phyloP scores from a whole-genome alignment of 2,888 invertebrate species.

The Epinotia demarniana region DNA sequence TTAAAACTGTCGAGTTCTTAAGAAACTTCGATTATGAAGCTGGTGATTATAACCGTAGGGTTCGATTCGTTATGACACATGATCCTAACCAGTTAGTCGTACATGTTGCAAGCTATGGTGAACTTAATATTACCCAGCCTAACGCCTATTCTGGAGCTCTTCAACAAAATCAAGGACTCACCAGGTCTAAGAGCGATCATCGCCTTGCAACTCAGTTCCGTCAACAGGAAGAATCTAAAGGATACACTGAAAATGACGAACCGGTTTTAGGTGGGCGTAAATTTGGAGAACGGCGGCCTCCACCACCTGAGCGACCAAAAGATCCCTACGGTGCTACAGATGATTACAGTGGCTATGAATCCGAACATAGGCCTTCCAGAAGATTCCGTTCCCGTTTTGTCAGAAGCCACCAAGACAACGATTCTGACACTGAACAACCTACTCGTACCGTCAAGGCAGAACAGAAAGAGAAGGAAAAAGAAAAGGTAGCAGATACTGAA shows the following conservation, averaged over 20 bases:
- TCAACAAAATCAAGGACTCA: conserved; percentile 90
- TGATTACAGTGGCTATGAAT: conserved; percentile 89
- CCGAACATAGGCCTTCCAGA: conserved; percentile 85
- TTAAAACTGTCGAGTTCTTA: conserved; percentile 97
- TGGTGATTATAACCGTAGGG: conserved; percentile 93
- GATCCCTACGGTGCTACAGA: conserved; percentile 85
- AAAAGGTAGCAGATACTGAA: conserved; percentile 93
- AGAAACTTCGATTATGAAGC: conserved; percentile 97
- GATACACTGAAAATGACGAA: conserved; percentile 87
- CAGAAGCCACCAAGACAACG: conserved; percentile 88
- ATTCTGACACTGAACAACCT: conserved; percentile 89
- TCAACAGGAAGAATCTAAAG: conserved; percentile 90
- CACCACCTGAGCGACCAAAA: conserved; percentile 81
- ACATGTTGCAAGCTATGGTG: conserved; percentile 95
- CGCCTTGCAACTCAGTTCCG: conserved; percentile 94
- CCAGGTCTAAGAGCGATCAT: conserved; percentile 97
- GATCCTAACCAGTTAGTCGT: conserved; percentile 96
- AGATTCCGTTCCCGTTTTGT: conserved; percentile 90
- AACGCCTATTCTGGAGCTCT: conserved; percentile 85
- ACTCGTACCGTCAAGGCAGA: conserved; percentile 87
- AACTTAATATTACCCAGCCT: conserved; percentile 91
- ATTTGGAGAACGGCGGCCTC: conserved; percentile 89
- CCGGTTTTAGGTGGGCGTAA: conserved; percentile 90
- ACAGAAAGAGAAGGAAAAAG: conserved; percentile 85
- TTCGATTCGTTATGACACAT: conserved; percentile 94